Evolutionary conservation across 2,797 vertebrate genomes (phyloP).

Genomic region (Pantherophis alleghaniensis): DNA sequence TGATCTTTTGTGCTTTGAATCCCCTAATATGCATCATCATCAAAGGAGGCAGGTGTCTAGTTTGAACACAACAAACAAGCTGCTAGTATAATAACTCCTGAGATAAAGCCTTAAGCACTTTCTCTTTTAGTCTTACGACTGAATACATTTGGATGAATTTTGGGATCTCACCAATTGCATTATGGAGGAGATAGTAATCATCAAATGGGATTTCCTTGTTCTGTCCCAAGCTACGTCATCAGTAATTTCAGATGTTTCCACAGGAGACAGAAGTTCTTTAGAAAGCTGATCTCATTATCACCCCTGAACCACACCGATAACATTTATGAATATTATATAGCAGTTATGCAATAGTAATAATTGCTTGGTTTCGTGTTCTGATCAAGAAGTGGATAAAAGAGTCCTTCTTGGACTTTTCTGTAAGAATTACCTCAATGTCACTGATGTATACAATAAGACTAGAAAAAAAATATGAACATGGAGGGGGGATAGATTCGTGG

Average conservation of each 20-base stretch:
- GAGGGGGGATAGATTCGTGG: background rate
- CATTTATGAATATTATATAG: background rate
- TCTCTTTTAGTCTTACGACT: background rate
- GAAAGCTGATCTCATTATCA: background rate
- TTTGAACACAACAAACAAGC: background rate
- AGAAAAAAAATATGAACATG: background rate
- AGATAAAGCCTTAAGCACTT: background rate
- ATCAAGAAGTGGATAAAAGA: background rate
- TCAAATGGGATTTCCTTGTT: background rate
- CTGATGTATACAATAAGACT: background rate
- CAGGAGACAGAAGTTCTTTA: background rate
- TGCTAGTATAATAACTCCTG: background rate
- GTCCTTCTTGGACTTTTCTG: background rate
- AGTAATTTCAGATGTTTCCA: background rate
- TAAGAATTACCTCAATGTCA: background rate
- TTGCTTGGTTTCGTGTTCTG: background rate
- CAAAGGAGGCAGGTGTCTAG: background rate
- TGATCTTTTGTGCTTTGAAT: background rate
- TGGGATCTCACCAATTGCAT: background rate
- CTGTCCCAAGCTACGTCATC: no score
- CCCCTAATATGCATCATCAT: background rate
- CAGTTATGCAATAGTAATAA: background rate
- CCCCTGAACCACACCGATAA: background rate
- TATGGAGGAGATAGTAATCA: background rate
- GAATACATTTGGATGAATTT: background rate